Evolutionary conservation across 2,888 invertebrate genomes (phyloP).

Genomic region (Amphipoea oculea): DNA sequence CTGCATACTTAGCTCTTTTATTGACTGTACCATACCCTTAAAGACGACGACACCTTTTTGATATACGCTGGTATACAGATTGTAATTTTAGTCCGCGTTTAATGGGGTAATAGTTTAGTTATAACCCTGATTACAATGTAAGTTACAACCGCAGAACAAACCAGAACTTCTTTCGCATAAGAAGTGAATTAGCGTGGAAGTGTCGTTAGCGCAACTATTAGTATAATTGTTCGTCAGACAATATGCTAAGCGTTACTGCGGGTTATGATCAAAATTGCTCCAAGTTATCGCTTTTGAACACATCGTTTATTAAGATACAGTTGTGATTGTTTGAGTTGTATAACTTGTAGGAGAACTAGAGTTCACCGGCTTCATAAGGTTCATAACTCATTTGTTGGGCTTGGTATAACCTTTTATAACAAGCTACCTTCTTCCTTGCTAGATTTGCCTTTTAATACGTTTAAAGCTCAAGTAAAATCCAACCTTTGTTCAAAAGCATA

Average conservation of each 20-base stretch:
- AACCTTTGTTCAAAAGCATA: too few relatives aligned
- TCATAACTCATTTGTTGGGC: too few relatives aligned
- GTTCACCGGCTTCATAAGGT: too few relatives aligned
- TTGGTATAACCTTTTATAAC: too few relatives aligned
- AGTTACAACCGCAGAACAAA: too few relatives aligned
- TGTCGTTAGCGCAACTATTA: slow-evolving; percentile 58
- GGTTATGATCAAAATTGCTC: slow-evolving; percentile 62
- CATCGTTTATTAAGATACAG: slow-evolving; percentile 32
- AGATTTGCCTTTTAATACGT: too few relatives aligned
- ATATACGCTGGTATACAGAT: background rate
- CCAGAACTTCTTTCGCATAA: slow-evolving; percentile 41
- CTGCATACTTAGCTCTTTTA: too few relatives aligned
- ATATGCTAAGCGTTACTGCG: slow-evolving; percentile 62
- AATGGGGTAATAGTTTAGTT: background rate
- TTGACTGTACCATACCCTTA: background rate
- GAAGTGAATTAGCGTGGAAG: slow-evolving; percentile 53
- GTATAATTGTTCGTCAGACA: slow-evolving; percentile 57
- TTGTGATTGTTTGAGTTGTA: background rate
- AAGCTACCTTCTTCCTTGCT: too few relatives aligned
- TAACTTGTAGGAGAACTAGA: background rate
- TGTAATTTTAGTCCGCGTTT: background rate
- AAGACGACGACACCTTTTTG: too few relatives aligned
- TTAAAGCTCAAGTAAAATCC: too few relatives aligned
- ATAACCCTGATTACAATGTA: slow-evolving; percentile 1
- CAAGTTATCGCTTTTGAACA: slow-evolving; percentile 25